Evolutionary conservation across 2,797 vertebrate species (phyloP), one percentile per base, ranked within the genome.

Genomic region (Garrulus glandarius): DNA sequence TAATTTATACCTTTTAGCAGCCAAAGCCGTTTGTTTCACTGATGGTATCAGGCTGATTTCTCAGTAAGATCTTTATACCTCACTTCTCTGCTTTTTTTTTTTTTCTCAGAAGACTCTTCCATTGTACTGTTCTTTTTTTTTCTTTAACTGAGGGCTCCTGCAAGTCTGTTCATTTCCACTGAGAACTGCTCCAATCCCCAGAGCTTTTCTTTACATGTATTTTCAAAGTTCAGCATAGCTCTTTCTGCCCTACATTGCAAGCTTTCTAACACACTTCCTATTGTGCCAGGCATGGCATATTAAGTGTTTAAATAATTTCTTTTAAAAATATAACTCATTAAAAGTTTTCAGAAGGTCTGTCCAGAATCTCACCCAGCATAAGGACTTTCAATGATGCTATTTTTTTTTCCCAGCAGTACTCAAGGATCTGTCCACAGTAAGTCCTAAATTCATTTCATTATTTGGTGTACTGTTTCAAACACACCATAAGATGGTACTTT

Each of bases 161-260:
- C 39, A 92, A 95, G 77, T 68, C 88, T 92, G 56, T 68, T 93
- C 80, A 89, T 95, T 93, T 91, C 96, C 71, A 82, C 0, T 52
- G 93, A 95, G 87, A 96, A 77, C 46, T 34, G 22, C 56, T 74
- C 60, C 85, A 93, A 57, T 83, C 70, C 83, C 95, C 55, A 67
- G 93, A 94, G 96, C 83, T 86, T 93, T 94, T 84, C 81, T 82
- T 70, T 93, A 95, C 77, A 61, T 76, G 5, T 52, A 87, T 84
- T 94, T 94, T 95, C 92, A 94, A 95, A 92, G 95, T 95, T 92
- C 87, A 84, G 80, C 80, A 68, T 10, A 86, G 56, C 36, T 93
- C 91, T 92, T 79, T 84, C 81, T 95, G 93, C 49, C 84, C 84
- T 91, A 95, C 75, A 95, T 89, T 89, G 81, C 70, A 80, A 67